phyloP scores from a whole-genome alignment of 2,797 vertebrate genomes.

The Melanotaenia parkinsoni region DNA sequence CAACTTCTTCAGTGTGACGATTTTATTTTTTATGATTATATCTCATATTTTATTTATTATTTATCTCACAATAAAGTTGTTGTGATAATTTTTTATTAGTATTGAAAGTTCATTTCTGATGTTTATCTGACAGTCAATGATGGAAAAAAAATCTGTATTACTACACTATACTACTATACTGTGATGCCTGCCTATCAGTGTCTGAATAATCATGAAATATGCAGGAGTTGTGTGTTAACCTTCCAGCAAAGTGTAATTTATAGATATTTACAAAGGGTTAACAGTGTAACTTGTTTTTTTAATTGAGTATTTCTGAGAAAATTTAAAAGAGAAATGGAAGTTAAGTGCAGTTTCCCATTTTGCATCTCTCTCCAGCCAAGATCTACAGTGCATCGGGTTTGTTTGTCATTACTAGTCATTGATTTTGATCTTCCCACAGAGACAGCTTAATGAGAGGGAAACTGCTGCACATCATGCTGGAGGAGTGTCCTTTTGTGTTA shows the following conservation, averaged over 20 bases:
- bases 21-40: neutral
- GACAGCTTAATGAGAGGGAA: slow-evolving; percentile 30
- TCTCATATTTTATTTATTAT: neutral
- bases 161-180: too few species aligned
- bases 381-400: slow-evolving; percentile 28
- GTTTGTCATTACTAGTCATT: slow-evolving; percentile 53
- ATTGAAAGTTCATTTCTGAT: neutral
- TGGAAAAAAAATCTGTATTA: neutral
- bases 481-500: slow-evolving; percentile 31
- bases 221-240: neutral
- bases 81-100: neutral
- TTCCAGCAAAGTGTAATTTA: neutral
- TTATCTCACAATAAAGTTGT: neutral
- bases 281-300: neutral
- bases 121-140: slow-evolving; percentile 8
- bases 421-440: slow-evolving; percentile 22
- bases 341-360: slow-evolving; percentile 4
- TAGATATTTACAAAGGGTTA: neutral
- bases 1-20: neutral
- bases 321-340: neutral
- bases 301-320: neutral
- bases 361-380: neutral
- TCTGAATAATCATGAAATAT: neutral
- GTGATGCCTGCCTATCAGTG: neutral
- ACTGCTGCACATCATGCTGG: slow-evolving; percentile 8